phyloP scores from a whole-genome alignment of 2,888 invertebrate genomes.

The Mallateleia sp. region DNA sequence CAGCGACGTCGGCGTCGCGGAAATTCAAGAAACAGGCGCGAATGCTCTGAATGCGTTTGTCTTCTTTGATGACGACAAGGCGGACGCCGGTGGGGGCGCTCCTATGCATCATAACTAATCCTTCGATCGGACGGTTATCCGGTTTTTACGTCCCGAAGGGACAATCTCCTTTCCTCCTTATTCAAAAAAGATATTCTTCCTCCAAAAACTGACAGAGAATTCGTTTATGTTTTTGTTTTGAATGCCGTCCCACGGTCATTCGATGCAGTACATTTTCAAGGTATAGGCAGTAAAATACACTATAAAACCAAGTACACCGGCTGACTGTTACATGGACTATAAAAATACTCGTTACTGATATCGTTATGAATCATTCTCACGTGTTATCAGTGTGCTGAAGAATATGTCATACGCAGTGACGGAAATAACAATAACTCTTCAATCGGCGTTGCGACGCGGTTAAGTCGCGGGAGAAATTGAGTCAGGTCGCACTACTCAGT shows the following conservation, averaged over 20 bases:
- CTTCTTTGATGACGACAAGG: conserved; percentile 61
- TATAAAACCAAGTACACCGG: background rate
- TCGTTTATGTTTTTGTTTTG: too few relatives aligned
- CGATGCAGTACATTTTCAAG: background rate
- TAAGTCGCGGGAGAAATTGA: background rate
- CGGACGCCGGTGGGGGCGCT: conserved; percentile 6
- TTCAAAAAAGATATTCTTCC: background rate
- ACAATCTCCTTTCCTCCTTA: background rate
- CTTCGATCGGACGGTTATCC: background rate
- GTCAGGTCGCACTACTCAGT: background rate
- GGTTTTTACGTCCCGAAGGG: background rate
- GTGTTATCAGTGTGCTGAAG: background rate
- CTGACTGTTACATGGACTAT: background rate
- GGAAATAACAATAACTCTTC: background rate
- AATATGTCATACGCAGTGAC: background rate
- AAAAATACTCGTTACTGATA: conserved; percentile 19
- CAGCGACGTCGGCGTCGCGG: conserved; percentile 70
- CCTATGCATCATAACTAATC: conserved; percentile 56
- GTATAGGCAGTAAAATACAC: background rate
- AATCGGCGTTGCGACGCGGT: background rate
- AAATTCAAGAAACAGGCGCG: conserved; percentile 86
- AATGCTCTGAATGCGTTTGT: conserved; percentile 83
- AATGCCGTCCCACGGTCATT: background rate
- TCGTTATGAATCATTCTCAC: conserved; percentile 15
- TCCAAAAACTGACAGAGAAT: too few relatives aligned